These are phyloP conservation scores for Campylomormyrus numenius DNA, from an alignment of 2,113 vertebrate species.

Conservation along the genomic window DNA sequence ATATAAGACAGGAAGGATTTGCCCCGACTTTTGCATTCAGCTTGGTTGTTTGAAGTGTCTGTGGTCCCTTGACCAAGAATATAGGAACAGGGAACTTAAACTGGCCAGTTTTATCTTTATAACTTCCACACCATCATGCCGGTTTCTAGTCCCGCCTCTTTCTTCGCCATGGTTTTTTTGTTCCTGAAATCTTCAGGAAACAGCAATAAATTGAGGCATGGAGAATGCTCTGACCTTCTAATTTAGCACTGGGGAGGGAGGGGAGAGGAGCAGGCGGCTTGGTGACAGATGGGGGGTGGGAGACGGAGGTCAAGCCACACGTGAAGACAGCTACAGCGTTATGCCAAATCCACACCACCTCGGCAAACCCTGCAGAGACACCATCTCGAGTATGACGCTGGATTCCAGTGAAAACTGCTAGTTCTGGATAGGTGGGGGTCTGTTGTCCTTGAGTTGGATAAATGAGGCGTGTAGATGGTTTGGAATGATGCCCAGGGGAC, in stretches of 20 bases:
- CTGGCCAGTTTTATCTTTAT: neutral
- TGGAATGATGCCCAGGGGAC: neutral
- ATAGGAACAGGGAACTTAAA: neutral
- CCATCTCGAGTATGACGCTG: neutral
- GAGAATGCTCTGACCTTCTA: neutral
- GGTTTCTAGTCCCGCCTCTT: neutral
- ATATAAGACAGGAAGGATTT: no score
- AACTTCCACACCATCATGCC: neutral
- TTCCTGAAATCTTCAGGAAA: neutral
- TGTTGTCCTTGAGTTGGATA: neutral
- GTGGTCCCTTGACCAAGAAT: neutral
- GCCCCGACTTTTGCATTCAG: no score
- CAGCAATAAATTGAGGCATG: neutral
- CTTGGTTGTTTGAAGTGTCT: neutral
- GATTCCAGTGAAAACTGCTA: neutral
- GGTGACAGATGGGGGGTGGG: neutral
- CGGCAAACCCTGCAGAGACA: neutral
- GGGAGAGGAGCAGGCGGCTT: neutral
- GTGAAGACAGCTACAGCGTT: neutral
- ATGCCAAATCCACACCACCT: neutral
- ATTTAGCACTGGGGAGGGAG: neutral
- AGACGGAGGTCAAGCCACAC: neutral
- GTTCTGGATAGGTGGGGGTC: neutral
- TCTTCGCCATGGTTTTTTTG: neutral
- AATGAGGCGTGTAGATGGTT: neutral